Evolutionary conservation across 1,140 invertebrate genomes (phyloP).

Genomic region (Drosophila kepulauana): DNA sequence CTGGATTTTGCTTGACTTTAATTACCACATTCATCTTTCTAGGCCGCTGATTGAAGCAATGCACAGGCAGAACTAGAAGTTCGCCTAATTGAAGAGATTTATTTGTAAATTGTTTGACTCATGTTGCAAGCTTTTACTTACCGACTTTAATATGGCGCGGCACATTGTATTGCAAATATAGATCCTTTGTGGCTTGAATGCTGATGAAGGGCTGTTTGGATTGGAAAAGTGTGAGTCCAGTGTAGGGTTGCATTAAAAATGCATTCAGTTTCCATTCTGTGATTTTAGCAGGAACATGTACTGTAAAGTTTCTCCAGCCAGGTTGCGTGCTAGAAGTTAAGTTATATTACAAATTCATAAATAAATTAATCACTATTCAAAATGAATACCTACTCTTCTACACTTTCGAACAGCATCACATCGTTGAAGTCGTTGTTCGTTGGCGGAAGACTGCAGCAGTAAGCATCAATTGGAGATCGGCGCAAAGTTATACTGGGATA

Average conservation of each 20-base stretch:
- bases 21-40: not conserved
- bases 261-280: slow-evolving; percentile 35
- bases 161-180: not conserved
- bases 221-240: slow-evolving; percentile 20
- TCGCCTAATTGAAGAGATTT: slow-evolving; percentile 24
- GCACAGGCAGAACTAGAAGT: slow-evolving; percentile 8
- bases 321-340: too few relatives aligned
- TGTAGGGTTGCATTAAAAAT: slow-evolving; percentile 24
- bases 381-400: slow-evolving; percentile 12
- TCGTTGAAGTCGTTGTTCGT: slow-evolving; percentile 1
- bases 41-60: slow-evolving; percentile 9
- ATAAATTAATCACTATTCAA: too few relatives aligned
- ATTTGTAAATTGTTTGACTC: not conserved
- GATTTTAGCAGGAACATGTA: slow-evolving; percentile 1
- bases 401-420: slow-evolving; percentile 38
- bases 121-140: not conserved
- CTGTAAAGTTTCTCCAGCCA: not conserved
- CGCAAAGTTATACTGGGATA: too few relatives aligned
- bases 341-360: too few relatives aligned
- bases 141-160: slow-evolving; percentile 35
- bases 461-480: too few relatives aligned
- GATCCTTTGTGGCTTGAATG: slow-evolving; percentile 18
- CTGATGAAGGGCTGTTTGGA: not conserved
- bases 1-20: not conserved
- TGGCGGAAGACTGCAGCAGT: too few relatives aligned